phyloP scores from a whole-genome alignment of 1,140 invertebrate species.

The Matsumurasca onukii region DNA sequence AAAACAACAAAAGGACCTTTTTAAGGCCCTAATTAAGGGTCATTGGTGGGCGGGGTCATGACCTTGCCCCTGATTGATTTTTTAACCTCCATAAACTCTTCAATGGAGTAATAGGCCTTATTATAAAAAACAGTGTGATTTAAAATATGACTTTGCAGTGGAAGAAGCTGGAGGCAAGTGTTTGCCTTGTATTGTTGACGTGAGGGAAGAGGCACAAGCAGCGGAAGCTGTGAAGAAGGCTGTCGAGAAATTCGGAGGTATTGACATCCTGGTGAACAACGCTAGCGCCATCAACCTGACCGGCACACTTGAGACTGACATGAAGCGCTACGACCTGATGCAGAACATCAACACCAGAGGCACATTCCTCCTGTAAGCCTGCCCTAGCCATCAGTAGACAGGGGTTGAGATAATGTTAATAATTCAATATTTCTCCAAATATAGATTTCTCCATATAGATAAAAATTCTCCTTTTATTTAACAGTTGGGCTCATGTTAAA shows the following conservation, averaged over 20 bases:
- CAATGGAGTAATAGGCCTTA: too few species aligned
- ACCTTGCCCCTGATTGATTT: too few species aligned
- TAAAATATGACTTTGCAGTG: conserved; percentile 66
- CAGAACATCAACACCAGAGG: conserved; percentile 88
- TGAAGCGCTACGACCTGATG: conserved; percentile 97
- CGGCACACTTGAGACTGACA: conserved; percentile 80
- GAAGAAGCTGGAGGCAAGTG: conserved; percentile 89
- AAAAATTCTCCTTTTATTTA: too few species aligned
- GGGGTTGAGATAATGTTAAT: too few species aligned
- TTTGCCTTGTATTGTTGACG: conserved; percentile 91
- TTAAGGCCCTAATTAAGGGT: too few species aligned
- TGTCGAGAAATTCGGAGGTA: conserved; percentile 91
- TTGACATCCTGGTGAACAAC: conserved; percentile 95
- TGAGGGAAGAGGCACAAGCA: conserved; percentile 84
- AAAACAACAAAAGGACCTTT: too few species aligned
- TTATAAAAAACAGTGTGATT: too few species aligned
- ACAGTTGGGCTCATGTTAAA: too few species aligned
- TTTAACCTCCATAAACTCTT: too few species aligned
- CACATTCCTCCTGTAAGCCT: conserved; percentile 88
- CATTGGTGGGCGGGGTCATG: too few species aligned
- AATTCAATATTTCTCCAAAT: too few species aligned
- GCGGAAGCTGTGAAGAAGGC: conserved; percentile 82
- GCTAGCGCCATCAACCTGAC: conserved; percentile 95
- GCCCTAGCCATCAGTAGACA: conserved; percentile 33
- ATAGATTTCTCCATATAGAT: too few species aligned